Conservation (phyloP, 2,797 vertebrate species). For the Pseudochirops corinnae region DNA sequence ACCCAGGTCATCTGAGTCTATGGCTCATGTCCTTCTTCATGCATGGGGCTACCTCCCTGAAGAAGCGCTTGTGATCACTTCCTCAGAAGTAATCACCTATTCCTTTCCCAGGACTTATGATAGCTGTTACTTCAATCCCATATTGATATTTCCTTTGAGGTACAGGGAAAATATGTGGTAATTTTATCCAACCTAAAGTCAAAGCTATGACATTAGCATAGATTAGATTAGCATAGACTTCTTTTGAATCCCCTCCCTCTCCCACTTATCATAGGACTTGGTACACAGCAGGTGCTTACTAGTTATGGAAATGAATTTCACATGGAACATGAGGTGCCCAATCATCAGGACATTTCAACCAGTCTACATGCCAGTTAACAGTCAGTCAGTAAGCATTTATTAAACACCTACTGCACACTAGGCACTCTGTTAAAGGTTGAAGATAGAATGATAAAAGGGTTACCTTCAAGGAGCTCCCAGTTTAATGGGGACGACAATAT, state of each 20-base stretch:
- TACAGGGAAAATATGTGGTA: constrained; percentile 2
- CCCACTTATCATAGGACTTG: background rate
- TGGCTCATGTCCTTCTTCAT: background rate
- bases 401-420: no score
- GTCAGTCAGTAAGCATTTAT: no score
- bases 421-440: no score
- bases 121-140: constrained; percentile 20
- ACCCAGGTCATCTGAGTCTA: background rate
- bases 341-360: no score
- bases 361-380: no score
- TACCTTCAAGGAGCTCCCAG: no score
- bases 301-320: no score
- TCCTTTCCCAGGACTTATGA: background rate
- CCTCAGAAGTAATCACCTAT: background rate
- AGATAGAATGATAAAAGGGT: no score
- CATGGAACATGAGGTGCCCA: no score
- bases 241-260: background rate
- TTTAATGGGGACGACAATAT: no score
- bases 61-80: background rate
- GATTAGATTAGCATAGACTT: background rate
- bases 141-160: background rate
- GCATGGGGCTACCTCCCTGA: background rate
- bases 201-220: background rate
- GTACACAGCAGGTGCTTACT: background rate
- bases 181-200: background rate